phyloP scores from a whole-genome alignment of 2,888 invertebrate species.

The Hesperia comma region DNA sequence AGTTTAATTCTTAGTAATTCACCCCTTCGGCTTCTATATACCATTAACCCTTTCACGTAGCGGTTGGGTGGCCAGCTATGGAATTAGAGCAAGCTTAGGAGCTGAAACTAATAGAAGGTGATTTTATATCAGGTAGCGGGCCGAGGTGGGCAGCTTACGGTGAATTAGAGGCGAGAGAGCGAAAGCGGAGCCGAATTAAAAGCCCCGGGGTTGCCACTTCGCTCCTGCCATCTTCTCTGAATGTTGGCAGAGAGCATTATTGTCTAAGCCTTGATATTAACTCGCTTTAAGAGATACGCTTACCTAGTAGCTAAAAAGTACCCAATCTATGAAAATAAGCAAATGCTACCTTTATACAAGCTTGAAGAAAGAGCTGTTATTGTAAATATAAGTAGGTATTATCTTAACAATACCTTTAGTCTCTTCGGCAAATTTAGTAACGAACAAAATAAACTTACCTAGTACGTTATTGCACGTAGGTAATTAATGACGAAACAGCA shows the following conservation, averaged over 20 bases:
- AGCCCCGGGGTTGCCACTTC: constrained; percentile 18
- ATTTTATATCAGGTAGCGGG: constrained; percentile 35
- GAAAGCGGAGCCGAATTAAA: constrained; percentile 49
- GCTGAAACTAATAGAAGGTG: constrained; percentile 37
- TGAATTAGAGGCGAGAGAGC: constrained; percentile 43
- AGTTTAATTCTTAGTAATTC: constrained; percentile 5
- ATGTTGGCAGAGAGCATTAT: constrained; percentile 16
- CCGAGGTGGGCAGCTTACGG: constrained; percentile 37
- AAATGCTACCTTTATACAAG: too few relatives aligned
- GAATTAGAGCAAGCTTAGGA: constrained; percentile 32
- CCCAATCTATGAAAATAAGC: too few relatives aligned
- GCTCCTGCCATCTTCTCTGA: constrained; percentile 1
- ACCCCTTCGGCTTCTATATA: constrained; percentile 3
- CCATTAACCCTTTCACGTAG: constrained; percentile 23
- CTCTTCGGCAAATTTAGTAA: too few relatives aligned
- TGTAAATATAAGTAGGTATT: too few relatives aligned
- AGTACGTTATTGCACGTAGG: too few relatives aligned
- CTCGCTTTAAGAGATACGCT: neutral
- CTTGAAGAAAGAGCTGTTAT: too few relatives aligned
- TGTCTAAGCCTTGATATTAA: constrained; percentile 10
- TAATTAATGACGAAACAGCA: too few relatives aligned
- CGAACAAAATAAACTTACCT: too few relatives aligned
- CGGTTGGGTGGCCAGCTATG: constrained; percentile 3
- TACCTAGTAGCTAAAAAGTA: too few relatives aligned
- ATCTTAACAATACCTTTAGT: too few relatives aligned